Evolutionary conservation across 1,140 invertebrate species (phyloP), one percentile per base, ranked within the genome.

Genomic region (Gonioctena quinquepunctata): DNA sequence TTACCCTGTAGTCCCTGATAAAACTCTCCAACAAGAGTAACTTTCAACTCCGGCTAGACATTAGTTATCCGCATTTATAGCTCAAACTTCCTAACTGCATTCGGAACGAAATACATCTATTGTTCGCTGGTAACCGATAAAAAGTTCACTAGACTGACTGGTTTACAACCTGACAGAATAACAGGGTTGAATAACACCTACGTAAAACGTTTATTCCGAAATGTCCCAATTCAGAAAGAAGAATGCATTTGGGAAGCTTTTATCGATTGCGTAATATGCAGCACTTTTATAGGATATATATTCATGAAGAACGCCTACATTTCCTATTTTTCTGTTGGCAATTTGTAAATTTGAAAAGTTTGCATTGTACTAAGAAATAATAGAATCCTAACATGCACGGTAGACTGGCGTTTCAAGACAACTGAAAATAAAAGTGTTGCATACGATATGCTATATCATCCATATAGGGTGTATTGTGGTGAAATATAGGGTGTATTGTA

Each of bases 181-280:
- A 62, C 60, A 62, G 60, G 60, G 60, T 62, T 62, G 60, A 62
- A 62, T 62, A 62, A 62, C 60, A 62, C 60, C 60, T 62, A 62
- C n/a, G n/a, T 48, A 6, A 42, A 42, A 42, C 33, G 33, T 42
- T 42, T 42, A 42, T 42, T 13, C 33, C 16, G 33, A 42, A 42
- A n/a, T 42, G 33, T 42, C 33, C 33, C 33, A 42, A 42, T 42
- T 42, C 33, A 42, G 13, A 42, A n/a, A 42, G 1, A 42, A 13
- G 33, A 42, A 3, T 3, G 16, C 13, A 42, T 42, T 42, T 42
- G 13, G 33, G 16, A 42, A 42, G 33, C 13, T n/a, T n/a, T n/a
- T n/a, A n/a, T n/a, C n/a, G n/a, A n/a, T n/a, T n/a, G n/a, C n/a
- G n/a, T n/a, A n/a, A n/a, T n/a, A n/a, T n/a, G n/a, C n/a, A n/a